phyloP scores from a whole-genome alignment of 2,113 vertebrate genomes.

The Pomatostomus ruficeps region DNA sequence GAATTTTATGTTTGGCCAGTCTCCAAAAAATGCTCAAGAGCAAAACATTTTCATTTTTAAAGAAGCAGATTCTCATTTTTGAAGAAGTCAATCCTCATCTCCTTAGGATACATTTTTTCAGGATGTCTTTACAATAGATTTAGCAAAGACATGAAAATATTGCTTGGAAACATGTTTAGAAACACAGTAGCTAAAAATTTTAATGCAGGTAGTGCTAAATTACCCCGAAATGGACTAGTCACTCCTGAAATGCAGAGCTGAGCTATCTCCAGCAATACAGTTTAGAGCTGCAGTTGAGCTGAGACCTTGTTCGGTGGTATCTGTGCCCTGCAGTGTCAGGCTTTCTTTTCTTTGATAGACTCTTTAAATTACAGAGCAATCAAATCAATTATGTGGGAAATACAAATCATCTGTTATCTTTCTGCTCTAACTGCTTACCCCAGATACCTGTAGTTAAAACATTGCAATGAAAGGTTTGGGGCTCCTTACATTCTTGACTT shows the following conservation, averaged over 20 bases:
- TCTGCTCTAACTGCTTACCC: neutral
- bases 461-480: neutral
- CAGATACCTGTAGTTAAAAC: neutral
- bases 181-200: neutral
- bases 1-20: neutral
- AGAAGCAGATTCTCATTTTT: neutral
- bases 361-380: constrained; percentile 15
- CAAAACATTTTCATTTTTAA: neutral
- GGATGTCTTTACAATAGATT: neutral
- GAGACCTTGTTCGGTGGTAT: neutral
- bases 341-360: constrained; percentile 12
- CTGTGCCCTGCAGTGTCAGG: neutral
- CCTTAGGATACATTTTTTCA: neutral
- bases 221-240: neutral
- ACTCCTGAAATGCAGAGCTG: neutral
- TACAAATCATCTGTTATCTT: neutral
- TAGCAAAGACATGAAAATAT: neutral
- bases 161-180: neutral
- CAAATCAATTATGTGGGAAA: neutral
- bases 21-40: neutral
- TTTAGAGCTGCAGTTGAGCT: neutral
- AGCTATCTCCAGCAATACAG: neutral
- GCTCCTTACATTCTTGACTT: neutral
- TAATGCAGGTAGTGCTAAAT: neutral
- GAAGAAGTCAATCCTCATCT: neutral